Base-by-base conservation (phyloP, 2,113 vertebrate species). In the Alethe castanea region DNA sequence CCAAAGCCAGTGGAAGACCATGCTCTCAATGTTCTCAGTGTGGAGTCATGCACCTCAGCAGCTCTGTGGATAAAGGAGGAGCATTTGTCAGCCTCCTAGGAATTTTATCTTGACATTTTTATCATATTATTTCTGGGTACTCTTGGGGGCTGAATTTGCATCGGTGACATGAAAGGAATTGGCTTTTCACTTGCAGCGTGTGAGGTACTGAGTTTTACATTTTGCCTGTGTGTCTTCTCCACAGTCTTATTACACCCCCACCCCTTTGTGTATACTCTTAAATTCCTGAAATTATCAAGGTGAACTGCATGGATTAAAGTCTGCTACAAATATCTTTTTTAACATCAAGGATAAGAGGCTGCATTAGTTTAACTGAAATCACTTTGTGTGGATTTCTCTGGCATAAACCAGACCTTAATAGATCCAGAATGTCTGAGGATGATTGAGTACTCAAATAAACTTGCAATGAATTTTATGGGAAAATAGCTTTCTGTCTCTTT, bases 401-500 rank as follows among this genome's bases (percentile, higher is more conserved):
- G 79, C 79, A 64, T 86, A 90, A 95, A 82, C 67, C n/a, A 81
- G 69, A 64, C 50, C 44, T 86, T 95, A 96, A 88, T 62, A 95
- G 88, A 93, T 86, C 74, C 44, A 64, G 45, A 79, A 86, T 62
- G 80, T 78, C 85, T 88, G 79, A 85, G 88, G 31, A 74, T 95
- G 90, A 93, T 57, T 0, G 3, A 95, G n/a, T 88, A 56, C 71
- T 94, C 78, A 94, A 90, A 96, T 96, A 95, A 95, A 91, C 79
- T 90, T 85, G 52, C 67, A 81, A 88, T 95, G 81, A 93, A 88
- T 95, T 95, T 92, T 88, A 83, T 81, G 69, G 56, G 36, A 8
- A 93, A 95, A 71, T 52, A 79, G 60, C 74, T 88, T 80, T 82
- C 73, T 95, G 50, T 80, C 74, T 88, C 44, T 82, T 66, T 71